These are phyloP conservation scores for Barypeithes pellucidus DNA, from an alignment of 2,888 invertebrate species.

Conservation along the genomic window DNA sequence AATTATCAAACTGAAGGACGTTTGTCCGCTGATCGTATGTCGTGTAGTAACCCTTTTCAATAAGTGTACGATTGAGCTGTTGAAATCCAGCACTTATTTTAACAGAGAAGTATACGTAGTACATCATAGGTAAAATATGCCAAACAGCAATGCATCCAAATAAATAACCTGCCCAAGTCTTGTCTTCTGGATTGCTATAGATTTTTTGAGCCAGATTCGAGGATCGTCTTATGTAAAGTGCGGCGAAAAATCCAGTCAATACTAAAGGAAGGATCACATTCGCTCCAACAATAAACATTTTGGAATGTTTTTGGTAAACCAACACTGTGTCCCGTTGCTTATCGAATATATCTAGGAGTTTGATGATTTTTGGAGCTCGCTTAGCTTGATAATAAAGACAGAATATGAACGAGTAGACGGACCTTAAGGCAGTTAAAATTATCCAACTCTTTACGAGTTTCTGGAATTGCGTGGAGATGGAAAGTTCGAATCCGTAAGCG, in stretches of 20 bases:
- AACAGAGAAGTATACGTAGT: slow-evolving; percentile 56
- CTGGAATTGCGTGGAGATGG: background rate
- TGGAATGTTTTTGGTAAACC: background rate
- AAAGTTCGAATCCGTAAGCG: slow-evolving; percentile 14
- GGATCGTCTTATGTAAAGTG: slow-evolving; percentile 6
- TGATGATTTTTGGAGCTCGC: slow-evolving; percentile 53
- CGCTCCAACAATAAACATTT: background rate
- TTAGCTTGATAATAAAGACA: slow-evolving; percentile 34
- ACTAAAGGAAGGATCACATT: slow-evolving; percentile 12
- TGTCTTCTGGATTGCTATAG: background rate
- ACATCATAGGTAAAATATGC: slow-evolving; percentile 49
- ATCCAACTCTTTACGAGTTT: slow-evolving; percentile 19
- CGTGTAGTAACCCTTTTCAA: slow-evolving; percentile 35
- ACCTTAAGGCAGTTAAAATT: slow-evolving; percentile 26
- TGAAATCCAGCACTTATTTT: slow-evolving; percentile 54
- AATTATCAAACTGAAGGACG: slow-evolving; percentile 10
- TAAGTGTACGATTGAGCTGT: slow-evolving; percentile 53
- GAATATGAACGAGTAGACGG: slow-evolving; percentile 30
- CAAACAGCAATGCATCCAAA: slow-evolving; percentile 56
- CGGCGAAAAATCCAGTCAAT: background rate
- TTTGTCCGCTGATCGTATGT: slow-evolving; percentile 13
- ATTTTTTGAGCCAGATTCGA: slow-evolving; percentile 15
- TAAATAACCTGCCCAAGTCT: slow-evolving; percentile 22
- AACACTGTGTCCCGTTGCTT: slow-evolving; percentile 40
- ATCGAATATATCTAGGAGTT: slow-evolving; percentile 57